phyloP scores from a whole-genome alignment of 2,888 invertebrate genomes.

The Rutpela maculata region DNA sequence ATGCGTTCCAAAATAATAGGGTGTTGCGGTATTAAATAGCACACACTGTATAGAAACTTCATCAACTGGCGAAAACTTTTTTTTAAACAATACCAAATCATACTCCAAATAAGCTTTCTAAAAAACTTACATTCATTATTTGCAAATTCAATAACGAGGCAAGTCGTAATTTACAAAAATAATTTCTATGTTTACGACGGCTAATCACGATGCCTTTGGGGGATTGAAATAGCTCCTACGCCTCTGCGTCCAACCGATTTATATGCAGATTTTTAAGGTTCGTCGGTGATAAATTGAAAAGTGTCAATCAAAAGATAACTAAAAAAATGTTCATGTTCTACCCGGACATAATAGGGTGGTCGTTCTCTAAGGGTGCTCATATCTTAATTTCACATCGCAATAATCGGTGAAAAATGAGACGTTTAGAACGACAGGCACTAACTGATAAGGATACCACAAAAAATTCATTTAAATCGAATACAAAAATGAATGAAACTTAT shows the following conservation, averaged over 20 bases:
- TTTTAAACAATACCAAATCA: too few species aligned
- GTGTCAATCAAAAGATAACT: slow-evolving; percentile 38
- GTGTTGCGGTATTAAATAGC: too few species aligned
- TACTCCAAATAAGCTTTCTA: neutral
- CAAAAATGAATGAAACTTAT: slow-evolving; percentile 28
- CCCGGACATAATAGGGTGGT: slow-evolving; percentile 37
- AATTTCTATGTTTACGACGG: neutral
- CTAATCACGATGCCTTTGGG: neutral
- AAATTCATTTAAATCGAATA: slow-evolving; percentile 17
- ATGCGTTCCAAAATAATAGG: too few species aligned
- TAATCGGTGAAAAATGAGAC: slow-evolving; percentile 42
- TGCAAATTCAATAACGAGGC: neutral
- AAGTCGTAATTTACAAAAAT: neutral
- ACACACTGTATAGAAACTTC: too few species aligned
- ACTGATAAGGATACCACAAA: slow-evolving; percentile 31
- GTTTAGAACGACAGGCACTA: slow-evolving; percentile 30
- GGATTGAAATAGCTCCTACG: slow-evolving; percentile 15
- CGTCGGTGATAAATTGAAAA: slow-evolving; percentile 39
- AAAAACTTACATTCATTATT: neutral
- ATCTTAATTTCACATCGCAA: slow-evolving; percentile 41
- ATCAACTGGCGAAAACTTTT: too few species aligned
- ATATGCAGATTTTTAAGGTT: slow-evolving; percentile 38
- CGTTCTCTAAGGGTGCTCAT: slow-evolving; percentile 33
- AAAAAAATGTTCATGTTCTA: slow-evolving; percentile 34
- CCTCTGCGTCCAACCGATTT: slow-evolving; percentile 35